Base-by-base conservation (phyloP, 2,888 invertebrate genomes). In the Tetranychus piercei region DNA sequence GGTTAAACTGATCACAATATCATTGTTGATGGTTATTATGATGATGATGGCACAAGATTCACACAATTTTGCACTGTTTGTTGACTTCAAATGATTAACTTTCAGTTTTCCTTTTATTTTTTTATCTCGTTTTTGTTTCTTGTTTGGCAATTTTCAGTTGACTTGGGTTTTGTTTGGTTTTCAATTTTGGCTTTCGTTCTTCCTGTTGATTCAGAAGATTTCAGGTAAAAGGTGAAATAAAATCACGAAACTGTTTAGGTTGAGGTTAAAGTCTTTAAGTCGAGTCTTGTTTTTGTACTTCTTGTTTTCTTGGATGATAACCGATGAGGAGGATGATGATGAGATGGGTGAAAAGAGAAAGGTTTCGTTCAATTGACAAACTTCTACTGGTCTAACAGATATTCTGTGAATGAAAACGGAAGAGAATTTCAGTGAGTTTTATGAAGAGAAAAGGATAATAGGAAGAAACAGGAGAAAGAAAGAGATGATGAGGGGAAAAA, bases 401-500 rank as follows among this genome's bases (percentile, higher is more conserved):
- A 55, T 15, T 15, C 15, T 55, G 9, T 55, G 11, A 55, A 15
- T 9, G 15, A 15, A 55, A 9, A 55, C 9, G 55, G 15, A 55
- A 15, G 11, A 55, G 55, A 55, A 55, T 55, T 55, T 15, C 11
- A 15, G 55, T 15, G 55, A 55, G 55, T 34, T 34, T 34, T 34
- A 34, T 34, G 15, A 55, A 55, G 55, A 55, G 55, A 55, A 15
- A 55, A 3, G 9, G 55, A 15, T 15, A 55, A 15, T 55, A 15
- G 55, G 55, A 55, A 15, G 69, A 9, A 69, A 69, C 20, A 22
- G 20, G 23, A 69, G 69, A 69, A 22, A 67, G 67, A 67, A 67
- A 67, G 67, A 67, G 67, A n/a, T 9, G n/a, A 22, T 22, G 22
- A 67, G 20, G n/a, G 69, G 34, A 34, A 34, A 69, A 23, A 69